Conservation (phyloP, 1,140 invertebrate genomes). For the Pygmarrhopalites habei region DNA sequence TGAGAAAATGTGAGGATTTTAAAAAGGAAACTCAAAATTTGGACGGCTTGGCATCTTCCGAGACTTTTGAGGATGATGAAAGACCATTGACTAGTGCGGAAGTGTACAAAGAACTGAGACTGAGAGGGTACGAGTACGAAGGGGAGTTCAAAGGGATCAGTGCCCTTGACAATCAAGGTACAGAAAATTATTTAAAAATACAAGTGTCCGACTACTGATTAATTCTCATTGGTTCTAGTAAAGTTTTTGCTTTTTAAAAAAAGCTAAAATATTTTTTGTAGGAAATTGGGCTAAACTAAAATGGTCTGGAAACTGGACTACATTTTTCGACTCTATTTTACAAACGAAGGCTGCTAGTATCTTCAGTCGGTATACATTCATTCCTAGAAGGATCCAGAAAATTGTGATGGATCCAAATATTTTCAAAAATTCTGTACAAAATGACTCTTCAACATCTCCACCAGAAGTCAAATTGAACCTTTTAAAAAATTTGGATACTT, state of each 20-base stretch:
- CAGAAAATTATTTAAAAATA: background rate
- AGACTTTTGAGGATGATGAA: slow-evolving; percentile 10
- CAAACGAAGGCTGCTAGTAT: slow-evolving; percentile 74
- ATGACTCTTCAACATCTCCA: too few species aligned
- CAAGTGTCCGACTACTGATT: background rate
- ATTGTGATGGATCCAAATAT: too few species aligned
- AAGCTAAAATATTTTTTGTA: too few species aligned
- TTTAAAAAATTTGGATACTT: too few species aligned
- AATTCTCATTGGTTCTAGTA: background rate
- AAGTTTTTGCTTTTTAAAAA: background rate
- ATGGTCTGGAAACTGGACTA: slow-evolving; percentile 86
- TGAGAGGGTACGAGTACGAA: slow-evolving; percentile 89
- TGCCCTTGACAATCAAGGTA: slow-evolving; percentile 57
- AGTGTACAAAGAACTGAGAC: slow-evolving; percentile 85
- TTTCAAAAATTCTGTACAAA: too few species aligned
- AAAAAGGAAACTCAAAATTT: slow-evolving; percentile 44
- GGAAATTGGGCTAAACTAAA: slow-evolving; percentile 55
- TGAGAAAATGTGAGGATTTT: slow-evolving; percentile 57
- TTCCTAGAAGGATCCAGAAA: too few species aligned
- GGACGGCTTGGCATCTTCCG: slow-evolving; percentile 11
- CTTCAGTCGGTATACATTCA: too few species aligned
- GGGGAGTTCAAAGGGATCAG: slow-evolving; percentile 78
- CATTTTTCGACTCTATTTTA: slow-evolving; percentile 89
- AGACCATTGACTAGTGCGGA: slow-evolving; percentile 63
- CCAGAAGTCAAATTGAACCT: too few species aligned